Percentiles rank a stretch among this genome's conserved stretches.
Conservation (phyloP, 2,888 invertebrate species). For the Autographa gamma region DNA sequence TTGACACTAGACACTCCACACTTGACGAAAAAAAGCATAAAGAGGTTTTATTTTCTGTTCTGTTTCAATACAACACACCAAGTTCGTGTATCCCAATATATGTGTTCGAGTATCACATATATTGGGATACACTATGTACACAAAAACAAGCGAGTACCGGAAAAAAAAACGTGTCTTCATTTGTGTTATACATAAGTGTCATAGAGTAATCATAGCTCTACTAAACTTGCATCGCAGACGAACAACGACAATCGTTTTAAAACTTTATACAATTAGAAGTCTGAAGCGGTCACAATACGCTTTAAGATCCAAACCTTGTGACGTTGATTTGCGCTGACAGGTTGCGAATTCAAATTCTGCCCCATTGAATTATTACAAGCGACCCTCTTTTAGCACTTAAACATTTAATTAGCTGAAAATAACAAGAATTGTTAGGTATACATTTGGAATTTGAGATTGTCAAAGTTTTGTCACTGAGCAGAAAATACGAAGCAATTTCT, state of each 20-base stretch:
- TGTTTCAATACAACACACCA: too few species aligned
- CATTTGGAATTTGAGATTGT: slow-evolving; percentile 4
- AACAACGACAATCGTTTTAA: background rate
- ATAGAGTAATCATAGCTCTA: too few species aligned
- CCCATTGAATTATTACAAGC: slow-evolving; percentile 27
- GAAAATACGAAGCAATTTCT: too few species aligned
- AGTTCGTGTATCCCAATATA: too few species aligned
- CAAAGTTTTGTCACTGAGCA: too few species aligned
- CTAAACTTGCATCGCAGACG: background rate
- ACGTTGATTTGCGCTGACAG: slow-evolving; percentile 43
- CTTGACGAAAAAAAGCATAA: background rate
- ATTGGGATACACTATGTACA: too few species aligned
- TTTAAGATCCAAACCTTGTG: background rate
- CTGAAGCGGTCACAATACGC: background rate
- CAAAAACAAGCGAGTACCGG: too few species aligned
- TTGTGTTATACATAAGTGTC: too few species aligned
- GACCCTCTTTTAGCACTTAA: slow-evolving; percentile 17
- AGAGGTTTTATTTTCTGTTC: background rate
- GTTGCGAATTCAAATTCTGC: slow-evolving; percentile 14
- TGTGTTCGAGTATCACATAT: too few species aligned
- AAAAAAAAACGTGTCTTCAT: too few species aligned
- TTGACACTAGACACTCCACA: background rate
- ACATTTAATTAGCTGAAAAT: slow-evolving; percentile 29
- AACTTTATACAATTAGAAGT: background rate
- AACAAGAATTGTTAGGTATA: slow-evolving; percentile 14